Percentiles rank a stretch among this genome's conserved stretches.
Evolutionary conservation across 2,888 invertebrate species (phyloP).

Genomic region (Helobdella robusta): DNA sequence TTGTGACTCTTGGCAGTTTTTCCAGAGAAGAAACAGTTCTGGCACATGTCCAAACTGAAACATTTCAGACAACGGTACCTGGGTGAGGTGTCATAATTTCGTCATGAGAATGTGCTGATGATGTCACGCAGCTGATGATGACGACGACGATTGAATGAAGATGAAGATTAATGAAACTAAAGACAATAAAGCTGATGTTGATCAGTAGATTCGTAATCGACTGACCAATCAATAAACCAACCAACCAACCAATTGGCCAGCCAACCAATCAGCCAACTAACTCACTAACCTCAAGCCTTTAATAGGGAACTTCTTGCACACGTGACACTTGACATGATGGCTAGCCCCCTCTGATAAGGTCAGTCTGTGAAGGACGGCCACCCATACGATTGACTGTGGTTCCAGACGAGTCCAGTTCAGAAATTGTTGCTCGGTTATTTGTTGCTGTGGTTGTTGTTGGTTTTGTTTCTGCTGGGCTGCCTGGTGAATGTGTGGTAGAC

Average conservation of each 20-base stretch:
- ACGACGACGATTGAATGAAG: not conserved
- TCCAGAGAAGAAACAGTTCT: constrained; percentile 96
- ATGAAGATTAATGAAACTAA: not conserved
- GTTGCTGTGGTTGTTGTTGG: no score
- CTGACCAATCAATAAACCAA: not conserved
- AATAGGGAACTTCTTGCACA: constrained; percentile 96
- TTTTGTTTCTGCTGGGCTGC: constrained; percentile 10
- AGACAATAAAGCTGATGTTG: not conserved
- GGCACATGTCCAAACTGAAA: constrained; percentile 99
- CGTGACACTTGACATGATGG: constrained; percentile 97
- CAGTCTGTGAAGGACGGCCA: constrained; percentile 89
- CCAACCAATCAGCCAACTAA: not conserved
- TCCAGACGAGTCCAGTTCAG: constrained; percentile 93
- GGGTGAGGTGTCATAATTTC: constrained; percentile 28
- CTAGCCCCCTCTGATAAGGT: constrained; percentile 87
- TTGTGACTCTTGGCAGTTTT: constrained; percentile 93
- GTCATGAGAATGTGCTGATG: not conserved
- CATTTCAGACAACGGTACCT: constrained; percentile 94
- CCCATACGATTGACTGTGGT: constrained; percentile 96
- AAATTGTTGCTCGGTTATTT: constrained; percentile 64
- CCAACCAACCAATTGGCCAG: not conserved
- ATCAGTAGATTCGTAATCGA: not conserved
- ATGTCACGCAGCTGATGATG: not conserved
- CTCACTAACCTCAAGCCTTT: constrained; percentile 70
- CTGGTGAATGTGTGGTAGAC: not conserved